Percentiles rank a stretch among this genome's conserved stretches.
These are phyloP conservation scores for Perithous albicinctus DNA, from an alignment of 2,888 invertebrate genomes.

Conservation along the genomic window DNA sequence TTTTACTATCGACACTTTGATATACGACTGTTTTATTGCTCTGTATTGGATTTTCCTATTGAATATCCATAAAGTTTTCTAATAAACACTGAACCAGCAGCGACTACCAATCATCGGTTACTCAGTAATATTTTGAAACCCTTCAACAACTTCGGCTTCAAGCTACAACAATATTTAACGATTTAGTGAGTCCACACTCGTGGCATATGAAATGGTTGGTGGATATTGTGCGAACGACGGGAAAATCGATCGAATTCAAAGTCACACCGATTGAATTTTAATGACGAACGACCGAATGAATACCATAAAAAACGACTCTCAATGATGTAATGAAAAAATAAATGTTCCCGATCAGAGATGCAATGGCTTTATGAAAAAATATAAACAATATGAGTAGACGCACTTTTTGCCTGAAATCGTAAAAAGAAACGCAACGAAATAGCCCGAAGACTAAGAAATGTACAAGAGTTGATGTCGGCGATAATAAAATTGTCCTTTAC, in stretches of 20 bases:
- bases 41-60: constrained; percentile 15
- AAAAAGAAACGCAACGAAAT: not conserved
- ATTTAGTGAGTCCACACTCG: constrained; percentile 11
- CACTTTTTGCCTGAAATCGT: not conserved
- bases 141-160: not conserved
- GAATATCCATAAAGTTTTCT: constrained; percentile 17
- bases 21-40: constrained; percentile 19
- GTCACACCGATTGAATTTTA: constrained; percentile 20
- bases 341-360: constrained; percentile 32
- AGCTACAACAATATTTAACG: constrained; percentile 21
- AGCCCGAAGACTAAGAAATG: too few species aligned
- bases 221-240: constrained; percentile 6
- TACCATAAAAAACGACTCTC: constrained; percentile 12
- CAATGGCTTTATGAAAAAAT: not conserved
- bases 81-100: constrained; percentile 22
- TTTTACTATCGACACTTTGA: too few species aligned
- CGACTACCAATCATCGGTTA: not conserved
- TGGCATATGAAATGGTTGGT: constrained; percentile 3
- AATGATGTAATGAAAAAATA: constrained; percentile 46
- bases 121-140: constrained; percentile 1
- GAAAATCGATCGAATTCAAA: constrained; percentile 44
- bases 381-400: constrained; percentile 25
- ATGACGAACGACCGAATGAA: constrained; percentile 36
- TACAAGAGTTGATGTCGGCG: too few species aligned
- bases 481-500: too few species aligned